phyloP scores from a whole-genome alignment of 2,797 vertebrate species.

The Anguilla marmorata region DNA sequence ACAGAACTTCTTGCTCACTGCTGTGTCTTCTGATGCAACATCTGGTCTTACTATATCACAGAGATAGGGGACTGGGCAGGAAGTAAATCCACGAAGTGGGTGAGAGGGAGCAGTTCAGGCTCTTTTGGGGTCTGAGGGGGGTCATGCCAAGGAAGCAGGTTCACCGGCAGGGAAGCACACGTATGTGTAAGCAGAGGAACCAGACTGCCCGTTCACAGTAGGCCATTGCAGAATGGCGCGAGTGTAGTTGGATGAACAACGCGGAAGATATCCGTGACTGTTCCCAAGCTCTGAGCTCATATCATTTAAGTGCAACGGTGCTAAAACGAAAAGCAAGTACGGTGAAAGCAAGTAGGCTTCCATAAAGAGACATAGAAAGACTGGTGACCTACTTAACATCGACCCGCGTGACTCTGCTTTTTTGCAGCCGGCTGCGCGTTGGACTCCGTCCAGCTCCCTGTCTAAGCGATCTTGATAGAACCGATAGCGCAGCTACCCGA shows the following conservation, averaged over 20 bases:
- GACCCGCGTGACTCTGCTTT: neutral
- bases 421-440: neutral
- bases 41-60: neutral
- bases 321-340: neutral
- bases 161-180: neutral
- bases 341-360: neutral
- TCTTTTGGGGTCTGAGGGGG: neutral
- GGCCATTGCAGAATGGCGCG: neutral
- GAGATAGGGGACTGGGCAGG: neutral
- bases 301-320: neutral
- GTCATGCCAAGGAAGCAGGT: conserved; percentile 1
- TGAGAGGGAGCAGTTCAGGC: neutral
- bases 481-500: conserved; percentile 12
- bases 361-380: neutral
- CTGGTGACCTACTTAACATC: conserved; percentile 11
- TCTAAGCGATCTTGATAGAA: neutral
- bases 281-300: neutral
- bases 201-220: neutral
- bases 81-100: neutral
- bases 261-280: neutral
- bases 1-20: neutral
- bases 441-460: conserved; percentile 7
- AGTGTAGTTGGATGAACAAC: neutral
- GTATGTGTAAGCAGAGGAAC: neutral
- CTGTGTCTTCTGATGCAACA: neutral